These are phyloP conservation scores for Ceratoteleas bidentatus DNA, from an alignment of 1,140 invertebrate genomes.

Conservation along the genomic window DNA sequence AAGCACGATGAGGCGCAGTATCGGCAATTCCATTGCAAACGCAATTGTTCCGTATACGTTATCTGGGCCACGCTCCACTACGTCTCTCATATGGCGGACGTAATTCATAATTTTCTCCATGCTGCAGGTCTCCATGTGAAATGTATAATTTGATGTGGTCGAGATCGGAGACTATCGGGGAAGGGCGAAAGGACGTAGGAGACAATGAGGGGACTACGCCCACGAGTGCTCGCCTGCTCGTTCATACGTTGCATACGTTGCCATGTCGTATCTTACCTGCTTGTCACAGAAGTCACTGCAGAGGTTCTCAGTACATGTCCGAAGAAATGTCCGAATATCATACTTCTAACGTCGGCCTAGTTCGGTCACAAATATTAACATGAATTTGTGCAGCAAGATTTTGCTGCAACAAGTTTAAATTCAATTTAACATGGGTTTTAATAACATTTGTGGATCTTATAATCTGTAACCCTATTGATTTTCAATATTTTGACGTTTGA, in stretches of 20 bases:
- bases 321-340: no score
- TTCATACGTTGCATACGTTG: constrained; percentile 61
- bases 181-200: constrained; percentile 48
- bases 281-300: no score
- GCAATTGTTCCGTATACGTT: constrained; percentile 71
- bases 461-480: no score
- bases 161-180: constrained; percentile 58
- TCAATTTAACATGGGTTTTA: no score
- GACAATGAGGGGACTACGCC: constrained; percentile 61
- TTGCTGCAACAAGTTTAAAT: no score
- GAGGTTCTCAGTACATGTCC: no score
- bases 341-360: no score
- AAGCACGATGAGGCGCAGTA: constrained; percentile 60
- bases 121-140: constrained; percentile 65
- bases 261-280: constrained; percentile 63
- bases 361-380: no score
- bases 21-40: constrained; percentile 56
- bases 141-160: constrained; percentile 75
- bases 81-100: constrained; percentile 61
- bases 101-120: constrained; percentile 74
- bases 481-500: no score
- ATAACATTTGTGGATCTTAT: no score
- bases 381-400: no score
- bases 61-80: constrained; percentile 74
- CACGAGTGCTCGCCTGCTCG: constrained; percentile 68